Evolutionary conservation across 2,888 invertebrate species (phyloP), one percentile per base, ranked within the genome.

Genomic region (Julus scanicus): DNA sequence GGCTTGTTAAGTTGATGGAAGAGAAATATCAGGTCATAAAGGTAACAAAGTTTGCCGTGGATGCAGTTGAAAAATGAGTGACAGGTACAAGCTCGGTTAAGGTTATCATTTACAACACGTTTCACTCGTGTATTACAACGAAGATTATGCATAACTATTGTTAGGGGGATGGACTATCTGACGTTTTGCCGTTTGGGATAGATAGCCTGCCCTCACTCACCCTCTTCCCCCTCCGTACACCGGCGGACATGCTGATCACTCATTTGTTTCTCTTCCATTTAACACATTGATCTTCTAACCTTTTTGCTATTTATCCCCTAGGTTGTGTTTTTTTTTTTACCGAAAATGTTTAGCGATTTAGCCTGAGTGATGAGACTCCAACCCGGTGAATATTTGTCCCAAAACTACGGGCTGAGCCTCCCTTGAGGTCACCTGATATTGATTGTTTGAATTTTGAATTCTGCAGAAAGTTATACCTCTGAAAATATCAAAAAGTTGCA

Each of bases 81-180:
- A 85, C 85, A 85, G 85, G 85, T 85, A 85, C 85, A 85, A 44
- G 85, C 44, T 48, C 40, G 40, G 29, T n/a, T 85, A 85, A 85
- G 85, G 85, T 85, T 85, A 85, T 85, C 85, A 85, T 85, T 85
- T 85, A 85, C 85, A 85, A 85, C 85, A 85, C 85, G 85, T 85
- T 85, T 85, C 49, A 85, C 29, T n/a, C 44, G 49, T 85, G 85
- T 85, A 44, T 44, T 85, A 85, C 85, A 85, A 48, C 85, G 44
- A 44, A 85, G 85, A 85, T 85, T 85, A 80, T 80, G 80, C 80
- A 80, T 80, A 80, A 80, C 80, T 80, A 80, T 80, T 80, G 80
- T 80, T 80, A 63, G 63, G 80, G 80, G 80, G 80, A 20, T 20
- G 20, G 20, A 63, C 20, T 63, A 63, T 63, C 63, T 63, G 63